Base-by-base conservation (phyloP, 1,140 invertebrate genomes). In the Drosophila sp. region DNA sequence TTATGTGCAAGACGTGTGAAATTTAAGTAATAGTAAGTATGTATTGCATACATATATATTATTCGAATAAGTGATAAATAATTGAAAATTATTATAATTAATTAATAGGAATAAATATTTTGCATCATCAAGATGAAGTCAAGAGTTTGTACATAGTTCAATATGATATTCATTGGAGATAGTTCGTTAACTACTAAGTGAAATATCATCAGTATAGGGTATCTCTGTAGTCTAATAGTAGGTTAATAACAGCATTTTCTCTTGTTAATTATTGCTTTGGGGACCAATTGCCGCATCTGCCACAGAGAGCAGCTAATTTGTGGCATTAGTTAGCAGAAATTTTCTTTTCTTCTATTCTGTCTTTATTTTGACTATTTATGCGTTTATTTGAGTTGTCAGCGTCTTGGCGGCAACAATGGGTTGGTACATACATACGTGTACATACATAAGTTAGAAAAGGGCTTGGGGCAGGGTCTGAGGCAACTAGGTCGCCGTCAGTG, bases 381-480 rank as follows among this genome's bases (percentile, higher is more conserved):
- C 45, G 57, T 9, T 73, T 57, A 77, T 84, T 80, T 80, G 77
- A 70, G 67, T 80, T 77, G 66, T 67, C 77, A 80, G 59, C 80
- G 45, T 57, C 64, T 67, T 38, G 29, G 70, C 63, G 13, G 11
- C 27, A 11, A 21, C 7, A 50, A 32, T n/a, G 65, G n/a, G 38
- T 7, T 25, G 8, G 21, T 21, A 21, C 21, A n/a, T n/a, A n/a
- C n/a, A n/a, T n/a, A n/a, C n/a, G n/a, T n/a, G n/a, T n/a, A n/a
- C n/a, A n/a, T n/a, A n/a, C n/a, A 21, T 4, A 21, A 21, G 21
- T 2, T 2, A 21, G 21, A 21, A 21, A 21, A 43, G 46, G 25
- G 21, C 21, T 21, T 4, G 34, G 16, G 21, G n/a, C 21, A 16
- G 38, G 5, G 14, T 9, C 25, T 21, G 58, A 51, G 29, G 14